phyloP scores from a whole-genome alignment of 2,797 vertebrate species.

The Schizopygopsis malacanthus region DNA sequence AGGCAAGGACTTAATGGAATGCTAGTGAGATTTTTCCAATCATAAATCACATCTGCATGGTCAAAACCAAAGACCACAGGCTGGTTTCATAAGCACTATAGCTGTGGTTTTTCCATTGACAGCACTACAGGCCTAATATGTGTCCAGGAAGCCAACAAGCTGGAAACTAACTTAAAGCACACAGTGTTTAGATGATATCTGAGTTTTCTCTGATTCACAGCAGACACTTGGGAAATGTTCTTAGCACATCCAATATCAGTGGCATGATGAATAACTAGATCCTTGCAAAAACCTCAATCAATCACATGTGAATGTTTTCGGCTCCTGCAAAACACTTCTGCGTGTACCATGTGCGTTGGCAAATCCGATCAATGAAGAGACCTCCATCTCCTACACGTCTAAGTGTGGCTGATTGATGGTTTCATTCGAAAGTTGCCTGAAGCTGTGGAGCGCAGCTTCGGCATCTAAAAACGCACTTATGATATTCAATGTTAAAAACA shows the following conservation, averaged over 20 bases:
- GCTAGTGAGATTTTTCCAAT: slow-evolving; percentile 3
- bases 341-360: neutral
- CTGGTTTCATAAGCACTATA: neutral
- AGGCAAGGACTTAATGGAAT: slow-evolving; percentile 26
- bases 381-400: slow-evolving; percentile 40
- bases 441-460: slow-evolving; percentile 75
- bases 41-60: slow-evolving; percentile 7
- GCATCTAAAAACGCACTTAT: slow-evolving; percentile 75
- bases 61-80: slow-evolving; percentile 7
- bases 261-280: slow-evolving; percentile 30
- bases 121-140: neutral
- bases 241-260: slow-evolving; percentile 1
- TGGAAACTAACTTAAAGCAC: neutral
- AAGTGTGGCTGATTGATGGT: slow-evolving; percentile 76
- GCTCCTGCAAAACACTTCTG: slow-evolving; percentile 37
- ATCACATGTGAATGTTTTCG: slow-evolving; percentile 23
- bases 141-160: neutral
- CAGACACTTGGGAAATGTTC: neutral
- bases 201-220: slow-evolving; percentile 14
- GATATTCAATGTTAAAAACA: slow-evolving; percentile 72
- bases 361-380: slow-evolving; percentile 45
- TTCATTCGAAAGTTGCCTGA: slow-evolving; percentile 78
- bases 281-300: slow-evolving; percentile 28
- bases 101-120: neutral
- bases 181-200: neutral